Conservation (phyloP, 2,888 invertebrate genomes). For the Rhagophthalmus giganteus region DNA sequence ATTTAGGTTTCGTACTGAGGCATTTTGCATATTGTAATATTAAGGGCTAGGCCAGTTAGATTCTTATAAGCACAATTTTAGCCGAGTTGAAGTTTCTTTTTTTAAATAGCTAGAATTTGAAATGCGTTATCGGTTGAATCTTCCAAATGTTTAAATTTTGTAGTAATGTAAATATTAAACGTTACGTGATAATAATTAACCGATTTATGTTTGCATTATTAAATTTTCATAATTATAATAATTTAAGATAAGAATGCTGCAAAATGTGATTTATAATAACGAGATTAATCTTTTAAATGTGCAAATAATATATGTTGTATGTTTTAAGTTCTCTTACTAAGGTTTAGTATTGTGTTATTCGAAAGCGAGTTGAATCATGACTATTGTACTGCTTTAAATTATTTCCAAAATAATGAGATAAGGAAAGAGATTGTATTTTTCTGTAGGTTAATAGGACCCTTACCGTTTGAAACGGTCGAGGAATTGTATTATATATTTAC, state of each 20-base stretch:
- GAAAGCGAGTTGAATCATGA: conserved; percentile 13
- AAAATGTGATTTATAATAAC: conserved; percentile 27
- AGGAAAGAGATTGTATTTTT: conserved; percentile 16
- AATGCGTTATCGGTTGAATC: conserved; percentile 7
- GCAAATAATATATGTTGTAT: conserved; percentile 22
- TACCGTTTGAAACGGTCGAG: conserved; percentile 6
- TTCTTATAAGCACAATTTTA: conserved; percentile 10
- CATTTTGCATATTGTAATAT: conserved; percentile 8
- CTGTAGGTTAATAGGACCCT: conserved; percentile 10
- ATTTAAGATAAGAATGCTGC: conserved; percentile 17
- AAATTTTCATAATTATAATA: conserved; percentile 9
- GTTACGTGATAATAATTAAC: background rate
- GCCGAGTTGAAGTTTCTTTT: background rate
- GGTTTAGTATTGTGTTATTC: too few relatives aligned
- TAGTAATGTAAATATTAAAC: conserved; percentile 12
- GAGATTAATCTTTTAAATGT: conserved; percentile 30
- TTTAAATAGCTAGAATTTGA: background rate
- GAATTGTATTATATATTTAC: conserved; percentile 18
- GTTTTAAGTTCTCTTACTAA: conserved; percentile 16
- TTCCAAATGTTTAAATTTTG: conserved; percentile 17
- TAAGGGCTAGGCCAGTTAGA: conserved; percentile 14
- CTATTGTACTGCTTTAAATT: conserved; percentile 18
- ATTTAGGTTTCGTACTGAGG: conserved; percentile 8
- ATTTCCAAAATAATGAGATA: conserved; percentile 5
- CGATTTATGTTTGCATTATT: conserved; percentile 16